A percentile compares a stretch with the other conserved stretches of the same genome.
These are phyloP conservation scores for Callinectes sapidus DNA, from an alignment of 2,888 invertebrate genomes.

Conservation along the genomic window DNA sequence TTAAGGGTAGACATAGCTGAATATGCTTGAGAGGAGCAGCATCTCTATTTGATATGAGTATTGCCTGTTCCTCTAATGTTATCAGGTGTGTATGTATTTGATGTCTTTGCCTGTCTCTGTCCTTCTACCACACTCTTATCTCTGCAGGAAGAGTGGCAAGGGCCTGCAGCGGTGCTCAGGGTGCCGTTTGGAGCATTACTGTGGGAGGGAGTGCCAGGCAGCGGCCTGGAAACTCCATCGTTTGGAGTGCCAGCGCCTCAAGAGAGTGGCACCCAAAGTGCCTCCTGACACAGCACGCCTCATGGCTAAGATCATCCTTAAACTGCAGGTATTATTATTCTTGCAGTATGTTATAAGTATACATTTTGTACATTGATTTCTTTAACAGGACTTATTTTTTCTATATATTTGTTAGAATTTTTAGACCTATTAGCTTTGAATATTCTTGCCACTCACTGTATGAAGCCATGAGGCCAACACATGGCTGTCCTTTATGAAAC, in stretches of 20 bases:
- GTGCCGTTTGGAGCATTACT: constrained; percentile 90
- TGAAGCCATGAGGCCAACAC: no score
- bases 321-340: constrained; percentile 77
- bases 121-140: background rate
- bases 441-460: no score
- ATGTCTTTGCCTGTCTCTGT: background rate
- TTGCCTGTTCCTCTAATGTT: background rate
- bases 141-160: constrained; percentile 52
- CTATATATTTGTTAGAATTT: no score
- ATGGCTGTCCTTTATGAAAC: no score
- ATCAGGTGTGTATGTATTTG: background rate
- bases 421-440: background rate
- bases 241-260: constrained; percentile 87
- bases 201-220: constrained; percentile 87
- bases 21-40: background rate
- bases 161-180: constrained; percentile 82
- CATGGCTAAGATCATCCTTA: constrained; percentile 85
- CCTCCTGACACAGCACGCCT: constrained; percentile 90
- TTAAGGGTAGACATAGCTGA: background rate
- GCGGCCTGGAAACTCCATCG: constrained; percentile 89
- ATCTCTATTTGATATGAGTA: background rate
- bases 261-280: constrained; percentile 83
- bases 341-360: background rate
- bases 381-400: background rate
- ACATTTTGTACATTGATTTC: background rate